Evolutionary conservation across 2,113 vertebrate species (phyloP), one percentile per base, ranked within the genome.

Genomic region (Pterocles burchelli): DNA sequence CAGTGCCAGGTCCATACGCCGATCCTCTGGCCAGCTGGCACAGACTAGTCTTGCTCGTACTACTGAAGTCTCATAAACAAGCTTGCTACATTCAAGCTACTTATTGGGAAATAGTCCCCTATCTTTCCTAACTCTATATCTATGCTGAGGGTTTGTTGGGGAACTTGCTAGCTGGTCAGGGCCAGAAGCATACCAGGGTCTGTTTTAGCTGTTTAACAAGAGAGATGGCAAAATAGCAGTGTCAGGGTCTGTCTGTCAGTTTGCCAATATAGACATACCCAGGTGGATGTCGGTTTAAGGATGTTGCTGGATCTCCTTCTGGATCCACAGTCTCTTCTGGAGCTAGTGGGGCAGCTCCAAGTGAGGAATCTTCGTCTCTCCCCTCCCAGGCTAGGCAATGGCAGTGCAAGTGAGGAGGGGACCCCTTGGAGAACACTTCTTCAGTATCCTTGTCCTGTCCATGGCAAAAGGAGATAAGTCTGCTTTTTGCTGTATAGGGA

Each of bases 221-320:
- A 75, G 36, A 68, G 49, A 34, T 34, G n/a, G 31, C 8, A 88
- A 91, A 95, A 66, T 3, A 65, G 28, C 34, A 41, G 3, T 18
- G 10, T 36, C 45, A 48, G 16, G 0, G 14, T 17, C 49, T 54
- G 29, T 46, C 59, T 74, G 0, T 52, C 2, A 0, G 3, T 85
- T 81, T 86, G 33, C 17, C 36, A 34, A 11, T 28, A 28, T 0
- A 38, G 43, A 34, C 13, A 49, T 38, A 66, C 71, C 11, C 6
- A 43, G 10, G 8, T 25, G 43, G 43, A 49, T 22, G 58, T 80
- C 3, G 61, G 83, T 83, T 62, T 38, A 74, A 81, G n/a, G 9
- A 15, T 33, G 4, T 80, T 90, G 29, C 34, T 77, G 16, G 19
- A 62, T 85, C 18, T 89, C 17, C 7, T 78, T 66, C 43, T 65